Percentiles rank a stretch among this genome's conserved stretches.
Evolutionary conservation across 2,797 vertebrate genomes (phyloP).

Genomic region (Takifugu ocellatus): DNA sequence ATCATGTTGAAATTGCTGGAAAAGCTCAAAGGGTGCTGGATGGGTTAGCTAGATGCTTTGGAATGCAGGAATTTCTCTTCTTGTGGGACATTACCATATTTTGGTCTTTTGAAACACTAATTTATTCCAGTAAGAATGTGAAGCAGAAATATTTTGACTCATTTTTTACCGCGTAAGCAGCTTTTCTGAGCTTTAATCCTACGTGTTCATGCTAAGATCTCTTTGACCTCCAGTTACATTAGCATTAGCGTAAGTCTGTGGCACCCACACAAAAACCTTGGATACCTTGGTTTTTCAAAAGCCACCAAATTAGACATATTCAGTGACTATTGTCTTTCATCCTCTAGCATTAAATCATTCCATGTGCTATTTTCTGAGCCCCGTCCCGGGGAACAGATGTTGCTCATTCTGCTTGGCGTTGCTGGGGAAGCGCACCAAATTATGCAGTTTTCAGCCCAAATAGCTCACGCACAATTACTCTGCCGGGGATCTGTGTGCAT

Average conservation of each 20-base stretch:
- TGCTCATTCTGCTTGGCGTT: slow-evolving; percentile 82
- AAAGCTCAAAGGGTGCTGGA: slow-evolving; percentile 17
- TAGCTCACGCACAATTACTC: slow-evolving; percentile 84
- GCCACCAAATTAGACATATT: slow-evolving; percentile 7
- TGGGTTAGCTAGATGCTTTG: neutral
- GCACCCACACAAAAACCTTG: slow-evolving; percentile 17
- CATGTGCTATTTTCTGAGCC: slow-evolving; percentile 48
- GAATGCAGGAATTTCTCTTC: neutral
- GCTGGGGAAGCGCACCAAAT: slow-evolving; percentile 81
- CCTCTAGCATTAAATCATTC: slow-evolving; percentile 22
- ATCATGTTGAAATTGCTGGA: slow-evolving; percentile 47
- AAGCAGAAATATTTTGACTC: neutral
- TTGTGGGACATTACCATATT: neutral
- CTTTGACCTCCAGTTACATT: slow-evolving; percentile 50
- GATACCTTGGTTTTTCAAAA: slow-evolving; percentile 11
- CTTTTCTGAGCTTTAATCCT: slow-evolving; percentile 55
- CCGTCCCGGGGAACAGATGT: slow-evolving; percentile 77
- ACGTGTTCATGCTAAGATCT: slow-evolving; percentile 44
- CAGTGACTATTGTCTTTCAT: slow-evolving; percentile 36
- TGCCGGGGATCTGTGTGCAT: slow-evolving; percentile 82
- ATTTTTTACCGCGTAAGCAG: neutral
- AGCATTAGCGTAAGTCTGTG: slow-evolving; percentile 29
- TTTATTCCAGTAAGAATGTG: too few species aligned
- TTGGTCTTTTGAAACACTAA: neutral
- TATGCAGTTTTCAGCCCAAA: slow-evolving; percentile 83